These are phyloP conservation scores for Lontra canadensis DNA, from an alignment of 2,113 vertebrate genomes.

Conservation along the genomic window DNA sequence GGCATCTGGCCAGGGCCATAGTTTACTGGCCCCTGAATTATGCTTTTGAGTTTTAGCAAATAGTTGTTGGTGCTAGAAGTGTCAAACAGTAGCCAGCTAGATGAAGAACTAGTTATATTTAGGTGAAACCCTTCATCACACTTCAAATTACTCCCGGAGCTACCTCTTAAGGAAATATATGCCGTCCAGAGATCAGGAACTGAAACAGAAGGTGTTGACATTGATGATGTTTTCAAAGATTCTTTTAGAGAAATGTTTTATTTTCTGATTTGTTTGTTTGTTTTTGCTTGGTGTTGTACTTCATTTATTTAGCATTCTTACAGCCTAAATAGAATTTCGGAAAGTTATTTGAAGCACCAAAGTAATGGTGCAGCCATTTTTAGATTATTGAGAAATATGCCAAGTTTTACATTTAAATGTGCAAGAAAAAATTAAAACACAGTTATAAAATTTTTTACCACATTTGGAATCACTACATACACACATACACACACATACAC, in stretches of 20 bases:
- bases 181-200: background rate
- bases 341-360: background rate
- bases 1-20: background rate
- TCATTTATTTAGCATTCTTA: slow-evolving; percentile 37
- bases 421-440: slow-evolving; percentile 9
- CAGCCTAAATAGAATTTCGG: background rate
- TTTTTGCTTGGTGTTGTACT: background rate
- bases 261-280: background rate
- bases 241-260: background rate
- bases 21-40: background rate
- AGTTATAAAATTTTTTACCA: background rate
- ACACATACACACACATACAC: too few relatives aligned
- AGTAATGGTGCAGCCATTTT: background rate
- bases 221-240: background rate
- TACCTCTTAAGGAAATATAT: slow-evolving; percentile 17
- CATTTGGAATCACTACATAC: background rate
- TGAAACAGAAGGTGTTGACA: background rate
- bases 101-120: background rate
- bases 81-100: background rate
- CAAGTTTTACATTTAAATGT: slow-evolving; percentile 43
- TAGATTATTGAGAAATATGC: slow-evolving; percentile 20
- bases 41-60: background rate
- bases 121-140: background rate
- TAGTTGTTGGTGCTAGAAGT: background rate
- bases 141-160: background rate